Conservation (phyloP, 2,797 vertebrate genomes). For the Bryconaethiops microstoma region DNA sequence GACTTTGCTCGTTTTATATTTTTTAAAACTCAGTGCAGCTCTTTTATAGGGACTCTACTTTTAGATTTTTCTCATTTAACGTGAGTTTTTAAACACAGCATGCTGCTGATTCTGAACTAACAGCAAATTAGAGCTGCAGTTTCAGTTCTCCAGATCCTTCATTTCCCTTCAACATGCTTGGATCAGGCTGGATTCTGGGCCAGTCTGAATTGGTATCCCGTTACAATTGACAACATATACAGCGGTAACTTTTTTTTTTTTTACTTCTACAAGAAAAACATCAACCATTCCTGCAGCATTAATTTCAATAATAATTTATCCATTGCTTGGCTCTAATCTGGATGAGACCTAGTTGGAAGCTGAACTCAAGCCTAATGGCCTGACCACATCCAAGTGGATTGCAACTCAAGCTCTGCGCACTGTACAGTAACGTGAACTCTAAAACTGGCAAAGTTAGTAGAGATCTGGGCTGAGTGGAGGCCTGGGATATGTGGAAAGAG, state of each 20-base stretch:
- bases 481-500: slow-evolving; percentile 24
- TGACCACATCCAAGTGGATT: not conserved
- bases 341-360: not conserved
- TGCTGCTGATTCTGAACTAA: too few relatives aligned
- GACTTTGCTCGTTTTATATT: not conserved
- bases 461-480: slow-evolving; percentile 30
- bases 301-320: not conserved
- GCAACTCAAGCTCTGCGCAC: not conserved
- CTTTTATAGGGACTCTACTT: not conserved
- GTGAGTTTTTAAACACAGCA: too few relatives aligned
- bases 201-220: not conserved
- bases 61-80: too few relatives aligned
- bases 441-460: slow-evolving; percentile 4
- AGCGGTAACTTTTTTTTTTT: not conserved
- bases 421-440: slow-evolving; percentile 1
- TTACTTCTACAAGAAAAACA: not conserved
- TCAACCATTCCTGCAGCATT: not conserved
- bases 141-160: not conserved
- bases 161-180: not conserved
- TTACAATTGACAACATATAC: not conserved
- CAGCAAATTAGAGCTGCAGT: not conserved
- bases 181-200: not conserved
- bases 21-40: not conserved
- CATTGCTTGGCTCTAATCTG: not conserved
- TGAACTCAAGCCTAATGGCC: not conserved